phyloP scores from a whole-genome alignment of 2,888 invertebrate species.

The Ectobius pallidus region DNA sequence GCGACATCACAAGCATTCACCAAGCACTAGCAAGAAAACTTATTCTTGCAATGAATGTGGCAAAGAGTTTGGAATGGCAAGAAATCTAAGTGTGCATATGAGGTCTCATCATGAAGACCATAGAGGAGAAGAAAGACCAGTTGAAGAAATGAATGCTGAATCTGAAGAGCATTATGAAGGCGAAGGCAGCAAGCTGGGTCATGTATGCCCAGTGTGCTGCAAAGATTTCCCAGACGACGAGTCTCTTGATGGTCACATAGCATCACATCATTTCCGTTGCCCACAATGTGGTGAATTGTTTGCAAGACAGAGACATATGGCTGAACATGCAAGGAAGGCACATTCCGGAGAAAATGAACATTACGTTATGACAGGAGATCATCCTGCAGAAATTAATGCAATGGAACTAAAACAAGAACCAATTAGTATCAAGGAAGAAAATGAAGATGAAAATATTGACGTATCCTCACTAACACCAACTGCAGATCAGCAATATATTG shows the following conservation, averaged over 20 bases:
- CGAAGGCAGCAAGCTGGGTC: constrained; percentile 48
- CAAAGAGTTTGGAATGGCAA: constrained; percentile 49
- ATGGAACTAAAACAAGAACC: constrained; percentile 34
- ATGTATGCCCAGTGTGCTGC: constrained; percentile 51
- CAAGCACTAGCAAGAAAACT: constrained; percentile 11
- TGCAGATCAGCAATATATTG: constrained; percentile 16
- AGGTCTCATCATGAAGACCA: constrained; percentile 47
- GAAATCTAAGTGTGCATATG: constrained; percentile 51
- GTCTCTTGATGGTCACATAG: constrained; percentile 50
- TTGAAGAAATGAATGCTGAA: constrained; percentile 26
- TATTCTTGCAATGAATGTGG: constrained; percentile 50
- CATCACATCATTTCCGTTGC: constrained; percentile 47
- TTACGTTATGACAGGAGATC: not conserved
- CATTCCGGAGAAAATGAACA: not conserved
- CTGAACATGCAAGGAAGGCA: constrained; percentile 45
- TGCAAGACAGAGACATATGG: constrained; percentile 46
- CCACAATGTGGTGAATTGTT: constrained; percentile 41
- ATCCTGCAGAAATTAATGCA: not conserved
- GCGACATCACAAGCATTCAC: constrained; percentile 49
- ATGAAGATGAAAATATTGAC: constrained; percentile 33
- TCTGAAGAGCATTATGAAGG: constrained; percentile 27
- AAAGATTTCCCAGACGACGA: constrained; percentile 51
- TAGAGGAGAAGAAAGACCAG: constrained; percentile 20
- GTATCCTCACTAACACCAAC: constrained; percentile 19
- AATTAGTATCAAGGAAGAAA: constrained; percentile 30